Conservation (phyloP, 1,140 invertebrate genomes). For the roundworm (Caenorhabditis elegans) region WBcel235 BX284606.5:14986501-14987000, state of each 20-base stretch:
- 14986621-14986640: not conserved
- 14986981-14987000: not conserved
- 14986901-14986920: not conserved
- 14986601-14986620: not conserved
- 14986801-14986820: not conserved
- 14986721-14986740: not conserved
- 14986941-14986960: constrained; percentile 10
- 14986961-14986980: not conserved
- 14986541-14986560: not conserved
- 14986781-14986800: no score
- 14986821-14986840: constrained; percentile 11
- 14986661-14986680: not conserved
- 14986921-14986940: not conserved
- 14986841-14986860: not conserved
- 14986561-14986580: not conserved
- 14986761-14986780: no score
- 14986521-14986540: constrained; percentile 1
- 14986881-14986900: not conserved
- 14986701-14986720: constrained; percentile 9
- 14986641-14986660: not conserved
- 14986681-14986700: not conserved
- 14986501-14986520: not conserved
- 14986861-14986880: not conserved
- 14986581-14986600: not conserved
- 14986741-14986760: not conserved